A percentile compares a stretch with the other conserved stretches of the same genome.
These are phyloP conservation scores for Asteroscopus sphinx DNA, from an alignment of 2,888 invertebrate genomes.

Conservation along the genomic window DNA sequence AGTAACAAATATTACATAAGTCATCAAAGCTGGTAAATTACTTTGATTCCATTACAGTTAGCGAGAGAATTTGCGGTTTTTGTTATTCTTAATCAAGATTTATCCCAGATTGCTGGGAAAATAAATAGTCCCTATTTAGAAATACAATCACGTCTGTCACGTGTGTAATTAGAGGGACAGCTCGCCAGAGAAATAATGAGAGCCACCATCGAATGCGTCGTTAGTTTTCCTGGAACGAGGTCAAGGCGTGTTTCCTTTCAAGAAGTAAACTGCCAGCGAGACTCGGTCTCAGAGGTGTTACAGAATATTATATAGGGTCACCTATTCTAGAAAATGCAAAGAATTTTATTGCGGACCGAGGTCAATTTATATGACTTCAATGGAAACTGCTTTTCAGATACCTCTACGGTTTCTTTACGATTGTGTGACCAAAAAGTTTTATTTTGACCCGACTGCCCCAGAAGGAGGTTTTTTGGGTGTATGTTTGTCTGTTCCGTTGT, in stretches of 20 bases:
- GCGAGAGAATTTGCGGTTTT: slow-evolving; percentile 9
- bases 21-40: slow-evolving; percentile 24
- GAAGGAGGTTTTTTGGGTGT: too few relatives aligned
- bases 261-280: slow-evolving; percentile 58
- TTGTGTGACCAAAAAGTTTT: background rate
- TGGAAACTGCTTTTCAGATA: slow-evolving; percentile 19
- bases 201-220: slow-evolving; percentile 74
- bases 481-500: too few relatives aligned
- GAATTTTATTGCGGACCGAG: slow-evolving; percentile 26
- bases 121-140: slow-evolving; percentile 59
- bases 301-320: slow-evolving; percentile 52
- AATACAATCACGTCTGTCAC: slow-evolving; percentile 71
- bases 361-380: slow-evolving; percentile 33
- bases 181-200: slow-evolving; percentile 72
- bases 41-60: slow-evolving; percentile 25
- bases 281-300: slow-evolving; percentile 39
- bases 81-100: slow-evolving; percentile 38
- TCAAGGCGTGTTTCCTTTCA: slow-evolving; percentile 64
- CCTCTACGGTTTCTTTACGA: slow-evolving; percentile 6
- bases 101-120: slow-evolving; percentile 26
- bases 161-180: slow-evolving; percentile 75
- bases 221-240: slow-evolving; percentile 72
- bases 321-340: slow-evolving; percentile 29
- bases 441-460: too few relatives aligned
- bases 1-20: slow-evolving; percentile 38